Evolutionary conservation across 2,888 invertebrate species (phyloP).

Genomic region (Oligia strigilis): DNA sequence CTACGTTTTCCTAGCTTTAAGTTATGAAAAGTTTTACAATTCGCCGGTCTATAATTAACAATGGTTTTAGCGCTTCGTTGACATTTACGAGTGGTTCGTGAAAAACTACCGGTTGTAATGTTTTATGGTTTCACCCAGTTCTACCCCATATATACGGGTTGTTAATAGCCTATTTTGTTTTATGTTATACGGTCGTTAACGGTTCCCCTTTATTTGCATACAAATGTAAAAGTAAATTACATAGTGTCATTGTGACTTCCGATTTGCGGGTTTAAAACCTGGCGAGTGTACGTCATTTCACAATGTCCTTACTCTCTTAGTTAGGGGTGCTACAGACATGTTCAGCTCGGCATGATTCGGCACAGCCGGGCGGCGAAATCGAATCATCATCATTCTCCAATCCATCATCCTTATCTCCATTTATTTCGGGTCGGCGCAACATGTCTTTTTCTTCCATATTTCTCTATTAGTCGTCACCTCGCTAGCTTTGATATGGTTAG

Average conservation of each 20-base stretch:
- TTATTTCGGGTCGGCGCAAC: neutral
- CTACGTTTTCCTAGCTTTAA: slow-evolving; percentile 12
- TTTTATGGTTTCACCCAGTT: slow-evolving; percentile 43
- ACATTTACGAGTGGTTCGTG: slow-evolving; percentile 49
- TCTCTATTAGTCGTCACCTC: neutral
- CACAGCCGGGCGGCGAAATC: neutral
- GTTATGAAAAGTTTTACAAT: slow-evolving; percentile 6
- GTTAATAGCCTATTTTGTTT: slow-evolving; percentile 50
- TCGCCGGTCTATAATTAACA: slow-evolving; percentile 15
- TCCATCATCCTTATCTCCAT: neutral
- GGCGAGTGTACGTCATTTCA: neutral
- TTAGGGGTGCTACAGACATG: neutral
- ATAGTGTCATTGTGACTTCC: neutral
- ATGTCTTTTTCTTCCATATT: neutral
- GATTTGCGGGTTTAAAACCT: neutral
- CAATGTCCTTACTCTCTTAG: neutral
- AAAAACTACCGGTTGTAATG: slow-evolving; percentile 34
- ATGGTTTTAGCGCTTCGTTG: slow-evolving; percentile 27
- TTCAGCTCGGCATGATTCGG: neutral
- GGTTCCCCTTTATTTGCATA: slow-evolving; percentile 48
- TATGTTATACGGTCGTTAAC: slow-evolving; percentile 24
- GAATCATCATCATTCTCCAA: neutral
- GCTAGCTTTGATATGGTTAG: neutral
- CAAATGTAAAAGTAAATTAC: slow-evolving; percentile 32
- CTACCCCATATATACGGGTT: slow-evolving; percentile 27